phyloP scores from a whole-genome alignment of 2,888 invertebrate species.

The Ophion ellenae region DNA sequence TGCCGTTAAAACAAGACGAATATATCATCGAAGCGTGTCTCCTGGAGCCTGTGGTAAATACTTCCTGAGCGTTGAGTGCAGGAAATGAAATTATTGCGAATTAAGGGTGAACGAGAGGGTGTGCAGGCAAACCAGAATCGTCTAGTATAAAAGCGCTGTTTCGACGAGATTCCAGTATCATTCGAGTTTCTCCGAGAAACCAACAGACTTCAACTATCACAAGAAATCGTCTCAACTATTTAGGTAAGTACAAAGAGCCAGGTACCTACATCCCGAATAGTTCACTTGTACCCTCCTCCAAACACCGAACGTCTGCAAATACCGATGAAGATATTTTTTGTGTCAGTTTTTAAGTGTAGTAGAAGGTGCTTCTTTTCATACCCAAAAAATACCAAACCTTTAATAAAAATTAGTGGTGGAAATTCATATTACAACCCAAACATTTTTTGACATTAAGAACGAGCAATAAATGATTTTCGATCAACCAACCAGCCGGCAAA shows the following conservation, averaged over 20 bases:
- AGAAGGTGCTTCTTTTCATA: too few relatives aligned
- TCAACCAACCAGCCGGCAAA: too few relatives aligned
- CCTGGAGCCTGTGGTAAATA: background rate
- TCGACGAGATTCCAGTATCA: slow-evolving; percentile 54
- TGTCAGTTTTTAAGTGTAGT: too few relatives aligned
- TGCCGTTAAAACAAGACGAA: too few relatives aligned
- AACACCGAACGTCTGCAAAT: too few relatives aligned
- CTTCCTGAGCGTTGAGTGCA: slow-evolving; percentile 56
- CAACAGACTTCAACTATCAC: slow-evolving; percentile 13
- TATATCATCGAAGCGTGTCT: background rate
- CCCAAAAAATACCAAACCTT: too few relatives aligned
- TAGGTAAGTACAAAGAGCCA: slow-evolving; percentile 20
- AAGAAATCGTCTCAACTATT: slow-evolving; percentile 1
- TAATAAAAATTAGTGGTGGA: too few relatives aligned
- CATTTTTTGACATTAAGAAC: too few relatives aligned
- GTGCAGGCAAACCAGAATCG: slow-evolving; percentile 26
- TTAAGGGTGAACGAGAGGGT: slow-evolving; percentile 34
- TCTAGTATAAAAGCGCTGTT: slow-evolving; percentile 62
- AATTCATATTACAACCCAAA: too few relatives aligned
- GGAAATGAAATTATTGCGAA: slow-evolving; percentile 64
- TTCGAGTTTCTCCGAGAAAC: slow-evolving; percentile 46
- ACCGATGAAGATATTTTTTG: too few relatives aligned
- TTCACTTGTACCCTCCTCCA: too few relatives aligned
- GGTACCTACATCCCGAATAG: background rate
- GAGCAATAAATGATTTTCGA: too few relatives aligned